Evolutionary conservation across 2,888 invertebrate genomes (phyloP).

Genomic region (Phengaris arion): DNA sequence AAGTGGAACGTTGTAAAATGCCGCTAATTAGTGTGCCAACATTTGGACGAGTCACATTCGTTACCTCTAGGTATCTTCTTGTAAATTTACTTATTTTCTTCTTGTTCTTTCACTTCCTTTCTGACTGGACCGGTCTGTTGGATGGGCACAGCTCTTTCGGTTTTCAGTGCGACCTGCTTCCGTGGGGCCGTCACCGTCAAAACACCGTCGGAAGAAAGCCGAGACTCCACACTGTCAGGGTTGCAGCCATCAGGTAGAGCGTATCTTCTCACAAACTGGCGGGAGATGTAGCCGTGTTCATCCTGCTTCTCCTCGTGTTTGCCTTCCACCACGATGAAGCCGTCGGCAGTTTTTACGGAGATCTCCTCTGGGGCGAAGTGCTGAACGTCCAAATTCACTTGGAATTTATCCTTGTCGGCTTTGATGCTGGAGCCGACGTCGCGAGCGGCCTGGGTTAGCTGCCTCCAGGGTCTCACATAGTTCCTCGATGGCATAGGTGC

Average conservation of each 20-base stretch:
- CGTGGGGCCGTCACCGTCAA: conserved; percentile 73
- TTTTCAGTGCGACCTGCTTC: conserved; percentile 48
- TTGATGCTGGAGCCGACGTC: conserved; percentile 74
- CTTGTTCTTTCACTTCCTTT: conserved; percentile 50
- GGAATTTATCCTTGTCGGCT: conserved; percentile 80
- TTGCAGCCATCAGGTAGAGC: conserved; percentile 84
- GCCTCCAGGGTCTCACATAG: conserved; percentile 58
- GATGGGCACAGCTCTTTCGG: conserved; percentile 51
- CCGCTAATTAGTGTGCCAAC: background rate
- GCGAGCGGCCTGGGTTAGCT: conserved; percentile 59
- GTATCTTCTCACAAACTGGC: conserved; percentile 84
- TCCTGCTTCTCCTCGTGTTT: conserved; percentile 88
- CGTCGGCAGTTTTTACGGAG: conserved; percentile 84
- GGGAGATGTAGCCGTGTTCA: conserved; percentile 67
- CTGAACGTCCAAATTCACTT: conserved; percentile 85
- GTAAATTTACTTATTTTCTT: conserved; percentile 16
- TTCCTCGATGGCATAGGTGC: conserved; percentile 51
- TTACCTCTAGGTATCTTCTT: conserved; percentile 5
- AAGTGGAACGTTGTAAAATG: background rate
- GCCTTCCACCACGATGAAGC: conserved; percentile 84
- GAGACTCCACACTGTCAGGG: background rate
- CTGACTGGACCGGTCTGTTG: conserved; percentile 56
- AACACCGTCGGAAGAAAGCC: conserved; percentile 12
- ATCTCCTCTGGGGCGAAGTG: conserved; percentile 87
- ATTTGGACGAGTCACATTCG: background rate